Conservation (phyloP, 2,888 invertebrate species). For the Cheilosia grossa region DNA sequence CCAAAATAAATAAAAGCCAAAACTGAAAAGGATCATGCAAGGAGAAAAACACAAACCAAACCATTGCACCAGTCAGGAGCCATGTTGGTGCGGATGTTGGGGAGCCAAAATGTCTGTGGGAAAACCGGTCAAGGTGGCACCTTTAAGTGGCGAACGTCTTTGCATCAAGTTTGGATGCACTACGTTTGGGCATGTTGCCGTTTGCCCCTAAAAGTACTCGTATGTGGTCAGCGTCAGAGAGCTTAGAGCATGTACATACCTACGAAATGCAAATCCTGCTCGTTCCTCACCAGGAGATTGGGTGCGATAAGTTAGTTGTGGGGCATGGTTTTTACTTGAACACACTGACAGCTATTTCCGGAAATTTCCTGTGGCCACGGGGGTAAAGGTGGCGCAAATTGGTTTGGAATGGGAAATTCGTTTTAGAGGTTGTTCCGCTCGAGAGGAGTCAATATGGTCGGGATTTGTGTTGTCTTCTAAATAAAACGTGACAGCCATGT, state of each 20-base stretch:
- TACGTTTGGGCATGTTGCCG: neutral
- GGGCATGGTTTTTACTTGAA: neutral
- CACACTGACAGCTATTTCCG: neutral
- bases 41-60: conserved; percentile 10
- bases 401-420: neutral
- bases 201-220: too few species aligned
- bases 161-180: conserved; percentile 29
- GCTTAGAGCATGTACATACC: too few species aligned
- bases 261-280: conserved; percentile 15
- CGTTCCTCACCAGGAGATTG: conserved; percentile 7
- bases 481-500: conserved; percentile 10
- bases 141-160: conserved; percentile 12
- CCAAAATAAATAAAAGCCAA: conserved; percentile 59
- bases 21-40: neutral
- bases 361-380: neutral
- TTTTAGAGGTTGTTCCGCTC: neutral
- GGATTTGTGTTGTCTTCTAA: neutral
- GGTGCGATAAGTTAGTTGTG: conserved; percentile 23
- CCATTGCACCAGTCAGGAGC: conserved; percentile 51
- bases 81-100: conserved; percentile 51
- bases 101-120: conserved; percentile 61
- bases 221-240: too few species aligned
- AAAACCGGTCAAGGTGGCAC: conserved; percentile 65
- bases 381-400: neutral
- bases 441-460: neutral